Evolutionary conservation across 2,113 vertebrate species (phyloP), one percentile per base, ranked within the genome.

Genomic region (Ariopsis seemanni): DNA sequence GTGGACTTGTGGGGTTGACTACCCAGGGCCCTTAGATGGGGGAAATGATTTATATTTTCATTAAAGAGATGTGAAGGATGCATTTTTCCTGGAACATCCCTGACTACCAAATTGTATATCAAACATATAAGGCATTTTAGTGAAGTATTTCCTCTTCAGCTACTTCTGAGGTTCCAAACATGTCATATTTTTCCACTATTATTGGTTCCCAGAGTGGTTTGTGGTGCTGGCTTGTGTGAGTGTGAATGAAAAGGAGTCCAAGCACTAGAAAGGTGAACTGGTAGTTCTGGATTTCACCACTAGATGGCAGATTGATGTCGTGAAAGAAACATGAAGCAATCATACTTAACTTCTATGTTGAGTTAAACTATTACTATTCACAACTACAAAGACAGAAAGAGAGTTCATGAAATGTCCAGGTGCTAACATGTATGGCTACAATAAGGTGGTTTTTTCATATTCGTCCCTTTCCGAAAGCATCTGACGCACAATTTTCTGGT

Each of bases 241-340:
- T 58, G 27, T 20, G 58, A 82, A 22, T 48, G 8, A 20, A 53
- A 55, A 9, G 58, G 22, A 78, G 8, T 30, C 22, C 2, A 52
- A 18, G 27, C n/a, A 50, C 15, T 18, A 77, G 84, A 79, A 65
- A n/a, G 7, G 14, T 20, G 62, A 57, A 67, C 62, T 34, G 62
- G 65, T 71, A 20, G 9, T 18, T 80, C 81, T 53, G 10, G 50
- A 22, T 80, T 67, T 86, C 20, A 79, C 63, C 85, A 86, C 77
- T 50, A 86, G 85, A 34, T 79, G 78, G 77, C 52, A 71, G 50
- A 14, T 81, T 10, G 12, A 20, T 81, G 52, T 78, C 22, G 15
- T 52, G 8, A 15, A 50, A 78, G 4, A 34, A 80, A 42, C 48
- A n/a, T 14, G 27, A 87, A 83, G 27, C 53, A 34, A 30, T 57